These are phyloP conservation scores for Parasteatoda lunata DNA, from an alignment of 2,888 invertebrate species.

Conservation along the genomic window DNA sequence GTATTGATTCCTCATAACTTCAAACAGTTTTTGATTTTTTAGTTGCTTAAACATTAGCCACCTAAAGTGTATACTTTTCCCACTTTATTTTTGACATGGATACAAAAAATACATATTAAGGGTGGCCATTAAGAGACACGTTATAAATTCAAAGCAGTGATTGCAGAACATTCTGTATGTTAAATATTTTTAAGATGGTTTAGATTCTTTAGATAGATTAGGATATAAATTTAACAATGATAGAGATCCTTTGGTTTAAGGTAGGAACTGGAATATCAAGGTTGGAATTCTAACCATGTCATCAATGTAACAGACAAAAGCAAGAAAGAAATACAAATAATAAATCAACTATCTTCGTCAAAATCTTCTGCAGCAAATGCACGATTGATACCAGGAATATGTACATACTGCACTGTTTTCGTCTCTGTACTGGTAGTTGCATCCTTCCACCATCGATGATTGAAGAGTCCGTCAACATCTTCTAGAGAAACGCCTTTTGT, in stretches of 20 bases:
- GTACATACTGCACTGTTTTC: constrained; percentile 76
- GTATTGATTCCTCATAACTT: too few species aligned
- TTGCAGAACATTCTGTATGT: too few species aligned
- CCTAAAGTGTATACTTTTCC: too few species aligned
- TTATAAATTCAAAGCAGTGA: too few species aligned
- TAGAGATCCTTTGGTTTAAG: too few species aligned
- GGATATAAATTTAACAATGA: background rate
- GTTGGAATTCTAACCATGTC: background rate
- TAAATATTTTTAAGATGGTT: too few species aligned
- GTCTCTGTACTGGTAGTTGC: constrained; percentile 50
- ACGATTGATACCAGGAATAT: constrained; percentile 75
- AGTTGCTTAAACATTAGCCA: too few species aligned
- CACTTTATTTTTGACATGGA: too few species aligned
- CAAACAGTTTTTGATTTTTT: too few species aligned
- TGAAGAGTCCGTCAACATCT: constrained; percentile 76
- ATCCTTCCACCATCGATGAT: constrained; percentile 68
- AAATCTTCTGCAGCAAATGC: constrained; percentile 69
- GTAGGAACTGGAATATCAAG: background rate
- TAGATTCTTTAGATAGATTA: too few species aligned
- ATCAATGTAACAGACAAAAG: background rate
- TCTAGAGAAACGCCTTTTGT: constrained; percentile 77
- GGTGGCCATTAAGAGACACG: too few species aligned
- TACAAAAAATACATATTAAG: too few species aligned
- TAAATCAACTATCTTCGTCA: constrained; percentile 58
- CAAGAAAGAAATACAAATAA: background rate